Percentiles rank a stretch among this genome's conserved stretches.
These are phyloP conservation scores for Zhengitettix transpicula DNA, from an alignment of 2,888 invertebrate species.

Conservation along the genomic window DNA sequence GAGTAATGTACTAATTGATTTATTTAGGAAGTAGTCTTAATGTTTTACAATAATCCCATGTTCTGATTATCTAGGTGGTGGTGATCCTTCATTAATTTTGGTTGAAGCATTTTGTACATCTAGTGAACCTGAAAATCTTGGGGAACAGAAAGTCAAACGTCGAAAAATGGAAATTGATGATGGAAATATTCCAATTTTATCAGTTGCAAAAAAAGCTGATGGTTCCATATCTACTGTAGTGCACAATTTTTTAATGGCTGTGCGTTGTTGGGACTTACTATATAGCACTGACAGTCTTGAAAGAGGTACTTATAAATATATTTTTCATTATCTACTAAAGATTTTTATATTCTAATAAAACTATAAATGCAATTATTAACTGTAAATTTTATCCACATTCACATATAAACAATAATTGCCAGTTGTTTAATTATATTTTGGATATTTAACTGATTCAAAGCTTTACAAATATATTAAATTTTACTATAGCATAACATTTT, in stretches of 20 bases:
- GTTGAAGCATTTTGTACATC: slow-evolving; percentile 20
- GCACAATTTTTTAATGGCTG: slow-evolving; percentile 62
- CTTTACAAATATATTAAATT: no score
- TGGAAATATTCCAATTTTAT: slow-evolving; percentile 14
- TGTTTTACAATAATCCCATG: background rate
- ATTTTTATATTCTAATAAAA: no score
- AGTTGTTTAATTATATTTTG: no score
- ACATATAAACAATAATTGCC: no score
- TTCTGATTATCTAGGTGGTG: slow-evolving; percentile 2
- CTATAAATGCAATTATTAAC: no score
- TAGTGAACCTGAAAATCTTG: slow-evolving; percentile 4
- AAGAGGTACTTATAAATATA: slow-evolving; percentile 24
- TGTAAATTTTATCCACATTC: no score
- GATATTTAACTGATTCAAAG: no score
- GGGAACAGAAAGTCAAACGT: slow-evolving; percentile 40
- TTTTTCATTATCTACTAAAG: no score
- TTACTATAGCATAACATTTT: no score
- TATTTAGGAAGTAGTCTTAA: background rate
- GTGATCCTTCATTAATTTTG: slow-evolving; percentile 17
- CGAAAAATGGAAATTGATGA: slow-evolving; percentile 40
- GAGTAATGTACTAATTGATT: background rate
- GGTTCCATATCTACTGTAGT: slow-evolving; percentile 16
- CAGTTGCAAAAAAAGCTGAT: slow-evolving; percentile 11
- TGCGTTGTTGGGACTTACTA: slow-evolving; percentile 74
- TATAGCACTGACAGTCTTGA: slow-evolving; percentile 57